Evolutionary conservation across 2,797 vertebrate genomes (phyloP).

Genomic region (Hydrocynus forskahlii): DNA sequence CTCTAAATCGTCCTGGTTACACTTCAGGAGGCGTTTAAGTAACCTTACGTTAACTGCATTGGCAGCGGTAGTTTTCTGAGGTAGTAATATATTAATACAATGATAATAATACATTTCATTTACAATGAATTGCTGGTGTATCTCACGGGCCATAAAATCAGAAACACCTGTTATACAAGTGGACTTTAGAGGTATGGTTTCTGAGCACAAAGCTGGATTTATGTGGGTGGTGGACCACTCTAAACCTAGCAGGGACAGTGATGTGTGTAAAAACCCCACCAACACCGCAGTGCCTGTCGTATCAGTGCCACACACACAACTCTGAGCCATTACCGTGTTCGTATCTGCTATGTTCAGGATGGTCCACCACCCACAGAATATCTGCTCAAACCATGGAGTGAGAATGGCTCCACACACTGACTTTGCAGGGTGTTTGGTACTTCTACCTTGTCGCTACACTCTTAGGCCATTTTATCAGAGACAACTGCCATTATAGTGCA

Average conservation of each 20-base stretch:
- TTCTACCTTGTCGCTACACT: too few relatives aligned
- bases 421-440: too few relatives aligned
- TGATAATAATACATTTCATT: not conserved
- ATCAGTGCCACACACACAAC: too few relatives aligned
- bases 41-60: not conserved
- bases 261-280: not conserved
- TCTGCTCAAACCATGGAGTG: too few relatives aligned
- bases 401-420: too few relatives aligned
- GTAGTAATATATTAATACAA: not conserved
- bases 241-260: too few relatives aligned
- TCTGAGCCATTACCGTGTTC: too few relatives aligned
- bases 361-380: not conserved
- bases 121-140: not conserved
- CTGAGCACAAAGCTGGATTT: not conserved
- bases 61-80: not conserved
- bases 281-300: not conserved
- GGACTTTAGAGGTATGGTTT: not conserved
- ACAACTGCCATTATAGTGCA: too few relatives aligned
- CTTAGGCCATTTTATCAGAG: too few relatives aligned
- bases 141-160: not conserved
- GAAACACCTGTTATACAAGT: not conserved
- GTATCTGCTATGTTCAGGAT: not conserved
- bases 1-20: constrained; percentile 64
- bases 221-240: not conserved
- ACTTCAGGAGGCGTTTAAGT: constrained; percentile 55